phyloP scores from a whole-genome alignment of 2,113 vertebrate genomes.

The Thunnus thynnus region DNA sequence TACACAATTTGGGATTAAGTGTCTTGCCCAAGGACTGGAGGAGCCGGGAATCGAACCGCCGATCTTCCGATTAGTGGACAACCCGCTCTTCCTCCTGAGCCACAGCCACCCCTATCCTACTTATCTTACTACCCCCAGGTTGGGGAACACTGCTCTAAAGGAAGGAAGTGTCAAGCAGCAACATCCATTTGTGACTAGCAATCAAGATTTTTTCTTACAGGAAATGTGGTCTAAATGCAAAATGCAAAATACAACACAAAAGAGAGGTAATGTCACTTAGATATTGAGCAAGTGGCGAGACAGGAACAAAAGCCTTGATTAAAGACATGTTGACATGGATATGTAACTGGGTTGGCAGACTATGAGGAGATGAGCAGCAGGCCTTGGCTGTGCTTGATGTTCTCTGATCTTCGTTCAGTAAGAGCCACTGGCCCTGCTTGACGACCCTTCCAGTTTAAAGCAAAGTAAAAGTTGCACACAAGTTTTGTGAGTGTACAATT shows the following conservation, averaged over 20 bases:
- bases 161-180: not conserved
- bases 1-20: too few relatives aligned
- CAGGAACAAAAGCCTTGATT: not conserved
- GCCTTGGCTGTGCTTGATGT: not conserved
- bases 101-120: too few relatives aligned
- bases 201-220: not conserved
- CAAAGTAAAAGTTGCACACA: slow-evolving; percentile 4
- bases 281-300: not conserved
- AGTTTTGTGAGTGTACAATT: not conserved
- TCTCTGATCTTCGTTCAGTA: slow-evolving; percentile 3
- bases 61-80: too few relatives aligned
- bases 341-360: not conserved
- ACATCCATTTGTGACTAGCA: too few relatives aligned
- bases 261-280: not conserved
- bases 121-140: too few relatives aligned
- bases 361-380: not conserved
- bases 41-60: too few relatives aligned
- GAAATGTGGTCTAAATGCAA: not conserved
- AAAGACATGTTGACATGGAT: not conserved
- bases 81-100: too few relatives aligned
- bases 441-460: slow-evolving; percentile 7
- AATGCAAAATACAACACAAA: not conserved
- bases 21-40: too few relatives aligned
- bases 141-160: not conserved
- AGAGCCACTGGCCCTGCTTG: slow-evolving; percentile 5